Conservation (phyloP, 2,888 invertebrate genomes). For the Caenorhabditis uteleia region DNA sequence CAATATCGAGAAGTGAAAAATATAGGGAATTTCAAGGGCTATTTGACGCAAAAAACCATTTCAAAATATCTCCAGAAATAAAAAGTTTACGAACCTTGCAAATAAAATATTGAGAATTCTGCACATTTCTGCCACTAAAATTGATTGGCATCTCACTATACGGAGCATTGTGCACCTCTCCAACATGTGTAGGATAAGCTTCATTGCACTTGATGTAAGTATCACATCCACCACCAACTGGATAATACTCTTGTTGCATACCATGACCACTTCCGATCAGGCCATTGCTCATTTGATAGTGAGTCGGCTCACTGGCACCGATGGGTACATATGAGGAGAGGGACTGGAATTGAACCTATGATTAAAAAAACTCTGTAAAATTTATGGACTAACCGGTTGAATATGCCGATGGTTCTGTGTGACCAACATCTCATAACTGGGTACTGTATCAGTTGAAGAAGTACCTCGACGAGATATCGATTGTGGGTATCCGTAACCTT, state of each 20-base stretch:
- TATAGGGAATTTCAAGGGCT: neutral
- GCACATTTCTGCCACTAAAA: slow-evolving; percentile 13
- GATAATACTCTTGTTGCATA: slow-evolving; percentile 12
- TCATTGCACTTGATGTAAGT: slow-evolving; percentile 14
- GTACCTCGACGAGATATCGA: slow-evolving; percentile 8
- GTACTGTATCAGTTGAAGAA: slow-evolving; percentile 16
- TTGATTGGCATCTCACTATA: slow-evolving; percentile 8
- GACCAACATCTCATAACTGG: slow-evolving; percentile 16
- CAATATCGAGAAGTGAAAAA: neutral
- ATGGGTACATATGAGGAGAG: slow-evolving; percentile 19
- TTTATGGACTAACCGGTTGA: slow-evolving; percentile 11
- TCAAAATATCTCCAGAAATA: neutral
- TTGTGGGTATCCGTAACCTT: slow-evolving; percentile 1
- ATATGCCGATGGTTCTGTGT: too few relatives aligned
- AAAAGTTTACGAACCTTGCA: slow-evolving; percentile 14
- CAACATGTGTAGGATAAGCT: neutral
- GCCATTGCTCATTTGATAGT: slow-evolving; percentile 22
- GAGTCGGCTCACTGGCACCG: slow-evolving; percentile 21
- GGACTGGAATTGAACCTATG: slow-evolving; percentile 1
- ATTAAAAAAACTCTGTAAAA: neutral
- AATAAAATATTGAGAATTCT: slow-evolving; percentile 35
- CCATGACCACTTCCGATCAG: slow-evolving; percentile 3
- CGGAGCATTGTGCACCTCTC: slow-evolving; percentile 25
- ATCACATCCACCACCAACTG: slow-evolving; percentile 36
- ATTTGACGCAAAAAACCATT: slow-evolving; percentile 1